Percentiles rank a stretch among this genome's conserved stretches.
Conservation (phyloP, 2,113 vertebrate genomes). For the Engystomops pustulosus region DNA sequence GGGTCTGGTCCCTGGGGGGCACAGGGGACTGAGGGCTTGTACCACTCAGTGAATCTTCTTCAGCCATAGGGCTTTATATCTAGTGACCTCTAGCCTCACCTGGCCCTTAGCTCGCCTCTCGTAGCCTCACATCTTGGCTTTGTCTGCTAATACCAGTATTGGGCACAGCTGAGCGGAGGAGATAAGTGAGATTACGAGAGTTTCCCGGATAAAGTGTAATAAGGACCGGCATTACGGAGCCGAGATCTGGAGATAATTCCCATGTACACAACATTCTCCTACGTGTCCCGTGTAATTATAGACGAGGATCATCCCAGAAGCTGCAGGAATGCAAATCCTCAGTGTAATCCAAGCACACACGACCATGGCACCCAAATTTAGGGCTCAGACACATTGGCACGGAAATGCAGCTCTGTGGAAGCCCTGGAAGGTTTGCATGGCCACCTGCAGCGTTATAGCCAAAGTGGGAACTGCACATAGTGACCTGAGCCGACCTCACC, state of each 20-base stretch:
- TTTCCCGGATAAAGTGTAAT: background rate
- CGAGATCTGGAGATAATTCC: background rate
- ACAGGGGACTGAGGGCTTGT: no score
- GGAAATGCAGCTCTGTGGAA: no score
- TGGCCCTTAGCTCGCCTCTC: background rate
- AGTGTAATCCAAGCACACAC: background rate
- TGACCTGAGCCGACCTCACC: no score
- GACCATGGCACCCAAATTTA: background rate
- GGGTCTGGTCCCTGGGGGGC: no score
- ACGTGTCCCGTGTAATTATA: background rate
- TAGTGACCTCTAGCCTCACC: no score
- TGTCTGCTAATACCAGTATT: background rate
- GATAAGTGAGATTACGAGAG: conserved; percentile 2
- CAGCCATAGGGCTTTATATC: no score
- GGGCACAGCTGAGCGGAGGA: background rate
- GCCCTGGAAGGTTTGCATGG: no score
- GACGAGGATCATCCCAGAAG: background rate
- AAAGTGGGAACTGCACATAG: no score
- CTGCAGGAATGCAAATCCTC: background rate
- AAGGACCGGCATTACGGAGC: background rate
- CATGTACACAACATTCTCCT: background rate
- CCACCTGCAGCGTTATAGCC: no score
- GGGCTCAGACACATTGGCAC: no score
- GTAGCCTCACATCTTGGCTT: background rate
- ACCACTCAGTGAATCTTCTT: no score